These are phyloP conservation scores for Chitala chitala DNA, from an alignment of 2,113 vertebrate genomes.

Conservation along the genomic window DNA sequence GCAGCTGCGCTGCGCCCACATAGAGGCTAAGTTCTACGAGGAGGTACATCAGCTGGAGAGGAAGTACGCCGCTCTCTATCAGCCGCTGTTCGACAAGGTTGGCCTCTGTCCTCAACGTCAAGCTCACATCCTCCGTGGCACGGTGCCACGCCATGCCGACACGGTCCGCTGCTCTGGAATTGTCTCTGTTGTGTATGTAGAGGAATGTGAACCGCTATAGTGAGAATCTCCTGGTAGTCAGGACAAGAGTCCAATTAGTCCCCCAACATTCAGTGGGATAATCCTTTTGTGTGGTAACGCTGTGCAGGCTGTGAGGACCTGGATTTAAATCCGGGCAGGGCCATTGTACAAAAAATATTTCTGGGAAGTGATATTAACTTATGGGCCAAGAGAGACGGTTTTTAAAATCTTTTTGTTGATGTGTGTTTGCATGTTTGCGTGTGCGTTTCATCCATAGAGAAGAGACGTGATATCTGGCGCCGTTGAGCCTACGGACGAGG, in stretches of 20 bases:
- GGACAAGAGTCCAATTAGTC: no score
- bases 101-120: constrained; percentile 19
- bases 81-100: constrained; percentile 94
- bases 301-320: not conserved
- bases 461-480: constrained; percentile 78
- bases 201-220: no score
- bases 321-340: not conserved
- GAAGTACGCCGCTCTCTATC: constrained; percentile 88
- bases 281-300: no score
- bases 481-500: constrained; percentile 86
- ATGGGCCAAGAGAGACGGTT: no score
- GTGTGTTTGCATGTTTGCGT: not conserved
- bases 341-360: no score
- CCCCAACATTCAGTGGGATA: no score
- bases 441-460: constrained; percentile 63
- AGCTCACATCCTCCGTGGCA: not conserved
- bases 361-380: no score
- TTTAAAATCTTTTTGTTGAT: not conserved
- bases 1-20: constrained; percentile 88
- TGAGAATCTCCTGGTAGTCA: no score
- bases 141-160: no score
- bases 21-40: constrained; percentile 96
- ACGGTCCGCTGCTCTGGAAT: not conserved
- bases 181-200: not conserved
- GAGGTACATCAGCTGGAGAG: constrained; percentile 94